Percentiles rank a stretch among this genome's conserved stretches.
Evolutionary conservation across 2,888 invertebrate species (phyloP).

Genomic region (Orthosia cruda): DNA sequence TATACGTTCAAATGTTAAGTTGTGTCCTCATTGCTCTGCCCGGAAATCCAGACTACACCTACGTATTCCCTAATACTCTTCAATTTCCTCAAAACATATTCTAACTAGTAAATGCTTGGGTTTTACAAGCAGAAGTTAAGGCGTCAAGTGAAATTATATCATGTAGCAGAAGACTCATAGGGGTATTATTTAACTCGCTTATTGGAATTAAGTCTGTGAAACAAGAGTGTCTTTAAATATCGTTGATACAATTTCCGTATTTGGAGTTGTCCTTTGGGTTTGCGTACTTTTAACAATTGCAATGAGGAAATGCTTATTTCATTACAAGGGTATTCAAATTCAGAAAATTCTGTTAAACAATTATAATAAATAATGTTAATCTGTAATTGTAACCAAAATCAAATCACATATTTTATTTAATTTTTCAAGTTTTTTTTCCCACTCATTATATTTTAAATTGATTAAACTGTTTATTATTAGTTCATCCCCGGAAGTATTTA

Average conservation of each 20-base stretch:
- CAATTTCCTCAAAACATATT: background rate
- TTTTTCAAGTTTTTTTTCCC: accelerated
- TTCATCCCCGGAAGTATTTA: too few species aligned
- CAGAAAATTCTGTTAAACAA: background rate
- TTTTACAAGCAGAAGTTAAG: conserved; percentile 17
- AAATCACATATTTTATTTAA: too few species aligned
- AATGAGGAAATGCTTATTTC: background rate
- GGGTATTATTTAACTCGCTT: conserved; percentile 19
- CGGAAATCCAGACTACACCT: too few species aligned
- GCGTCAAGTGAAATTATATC: conserved; percentile 26
- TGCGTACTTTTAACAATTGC: background rate
- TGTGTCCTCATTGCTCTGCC: too few species aligned
- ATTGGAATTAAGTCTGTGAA: conserved; percentile 8
- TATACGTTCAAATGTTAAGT: too few species aligned
- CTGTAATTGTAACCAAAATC: too few species aligned
- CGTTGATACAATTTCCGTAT: background rate
- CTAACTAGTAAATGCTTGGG: background rate
- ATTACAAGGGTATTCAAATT: background rate
- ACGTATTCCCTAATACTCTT: too few species aligned
- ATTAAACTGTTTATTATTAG: too few species aligned
- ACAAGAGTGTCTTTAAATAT: conserved; percentile 10
- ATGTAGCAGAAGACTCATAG: background rate
- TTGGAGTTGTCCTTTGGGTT: conserved; percentile 7
- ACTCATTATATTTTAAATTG: too few species aligned
- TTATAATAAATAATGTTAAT: too few species aligned